phyloP scores from a whole-genome alignment of 2,113 vertebrate species.

The Microcebus lehilahytsara region DNA sequence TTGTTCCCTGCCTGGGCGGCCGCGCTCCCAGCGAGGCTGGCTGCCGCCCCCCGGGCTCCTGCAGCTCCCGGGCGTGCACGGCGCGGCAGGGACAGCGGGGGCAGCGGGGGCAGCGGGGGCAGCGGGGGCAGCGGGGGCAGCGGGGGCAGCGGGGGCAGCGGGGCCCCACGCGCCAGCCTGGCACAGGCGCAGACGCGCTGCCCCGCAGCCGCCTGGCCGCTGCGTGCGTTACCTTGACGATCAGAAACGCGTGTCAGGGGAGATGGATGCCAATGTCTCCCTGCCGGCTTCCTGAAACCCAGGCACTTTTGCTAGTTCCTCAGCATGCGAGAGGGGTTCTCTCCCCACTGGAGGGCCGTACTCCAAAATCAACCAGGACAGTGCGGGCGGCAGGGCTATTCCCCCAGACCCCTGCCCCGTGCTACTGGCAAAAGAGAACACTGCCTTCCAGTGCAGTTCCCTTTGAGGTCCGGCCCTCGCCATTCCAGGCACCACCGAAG shows the following conservation, averaged over 20 bases:
- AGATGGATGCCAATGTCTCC: background rate
- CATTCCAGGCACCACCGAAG: background rate
- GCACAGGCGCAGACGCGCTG: background rate
- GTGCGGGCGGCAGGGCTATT: rapidly evolving
- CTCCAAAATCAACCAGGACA: background rate
- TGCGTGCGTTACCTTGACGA: slow-evolving; percentile 26
- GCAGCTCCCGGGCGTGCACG: background rate
- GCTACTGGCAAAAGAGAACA: background rate
- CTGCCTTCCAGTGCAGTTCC: background rate
- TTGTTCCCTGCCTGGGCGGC: background rate
- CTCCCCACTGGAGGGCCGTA: background rate
- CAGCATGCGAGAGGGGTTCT: background rate
- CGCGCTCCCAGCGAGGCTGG: background rate
- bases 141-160: background rate
- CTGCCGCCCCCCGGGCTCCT: background rate
- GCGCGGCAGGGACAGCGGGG: background rate
- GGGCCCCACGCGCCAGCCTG: background rate
- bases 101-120: background rate
- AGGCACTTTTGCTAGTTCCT: background rate
- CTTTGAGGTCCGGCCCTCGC: background rate
- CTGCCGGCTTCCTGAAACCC: background rate
- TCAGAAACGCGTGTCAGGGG: background rate
- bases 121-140: background rate
- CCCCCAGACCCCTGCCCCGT: rapidly evolving
- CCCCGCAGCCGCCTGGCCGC: too few relatives aligned